Base-by-base conservation (phyloP, 2,113 vertebrate species). In the Platysternon megacephalum region DNA sequence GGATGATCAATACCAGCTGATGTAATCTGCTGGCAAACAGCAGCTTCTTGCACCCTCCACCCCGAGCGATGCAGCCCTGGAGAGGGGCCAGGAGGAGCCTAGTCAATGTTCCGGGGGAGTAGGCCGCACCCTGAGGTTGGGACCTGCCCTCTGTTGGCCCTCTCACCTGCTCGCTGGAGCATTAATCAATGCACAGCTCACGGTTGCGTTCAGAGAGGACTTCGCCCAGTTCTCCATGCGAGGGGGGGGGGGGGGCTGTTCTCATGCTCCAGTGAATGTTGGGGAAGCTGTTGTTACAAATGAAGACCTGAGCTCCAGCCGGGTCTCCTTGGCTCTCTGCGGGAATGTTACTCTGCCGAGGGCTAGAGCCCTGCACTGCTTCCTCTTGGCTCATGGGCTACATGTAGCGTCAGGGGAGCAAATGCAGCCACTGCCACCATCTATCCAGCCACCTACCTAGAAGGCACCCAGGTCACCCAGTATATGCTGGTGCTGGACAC, bases 1-100 rank as follows among this genome's bases (percentile, higher is more conserved):
- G 52, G 68, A 87, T 74, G 55, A 92, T 92, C 85, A 79, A 87
- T 92, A 79, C 46, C 26, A n/a, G 78, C 85, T 92, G 91, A 92
- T 65, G 91, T 87, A 87, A 92, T 92, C 85, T 58, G 61, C n/a
- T 29, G 48, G 78, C 87, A 84, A 83, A 39, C 91, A 42, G 72
- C 68, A 51, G 72, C 72, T 42, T 48, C 85, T 84, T 87, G 84
- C 90, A 16, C 24, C 48, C 32, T 79, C 80, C 83, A 81, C 39
- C 79, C 85, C 52, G 76, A 29, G 29, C 29, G 29, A 61, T 14
- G 58, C 29, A 7, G 29, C 58, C 56, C 29, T 32, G 58, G 58
- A 61, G 90, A 52, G 82, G 48, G n/a, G 39, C 29, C 35, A 48
- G 88, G 55, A 79, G 72, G 58, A 61, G 46, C 53, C 89, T 68